phyloP scores from a whole-genome alignment of 2,797 vertebrate species.

The Hybognathus amarus region DNA sequence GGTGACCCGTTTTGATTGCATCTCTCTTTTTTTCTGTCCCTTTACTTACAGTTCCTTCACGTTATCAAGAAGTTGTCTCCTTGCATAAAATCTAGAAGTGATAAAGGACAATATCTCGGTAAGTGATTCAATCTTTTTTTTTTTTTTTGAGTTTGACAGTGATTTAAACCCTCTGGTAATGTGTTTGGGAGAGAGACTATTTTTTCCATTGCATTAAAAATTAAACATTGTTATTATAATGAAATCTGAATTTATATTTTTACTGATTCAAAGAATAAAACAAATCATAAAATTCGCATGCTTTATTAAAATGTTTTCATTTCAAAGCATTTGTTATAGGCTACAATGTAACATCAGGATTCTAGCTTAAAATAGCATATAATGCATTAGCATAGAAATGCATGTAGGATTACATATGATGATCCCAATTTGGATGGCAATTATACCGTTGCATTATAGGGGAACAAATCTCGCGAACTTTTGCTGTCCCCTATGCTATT shows the following conservation, averaged over 20 bases:
- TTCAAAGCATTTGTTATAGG: background rate
- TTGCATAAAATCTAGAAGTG: conserved; percentile 68
- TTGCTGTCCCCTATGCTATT: conserved; percentile 18
- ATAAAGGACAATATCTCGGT: conserved; percentile 76
- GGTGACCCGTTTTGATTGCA: conserved; percentile 65
- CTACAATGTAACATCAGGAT: background rate
- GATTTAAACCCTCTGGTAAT: conserved; percentile 47
- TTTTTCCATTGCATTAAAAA: conserved; percentile 2
- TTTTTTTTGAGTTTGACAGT: conserved; percentile 37
- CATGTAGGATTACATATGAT: conserved; percentile 1
- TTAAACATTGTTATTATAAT: conserved; percentile 36
- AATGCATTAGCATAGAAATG: background rate
- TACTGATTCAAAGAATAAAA: conserved; percentile 1
- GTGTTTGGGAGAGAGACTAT: conserved; percentile 30
- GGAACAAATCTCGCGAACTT: conserved; percentile 14
- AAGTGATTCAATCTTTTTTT: conserved; percentile 68
- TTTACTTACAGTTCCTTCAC: conserved; percentile 70
- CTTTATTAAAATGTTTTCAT: conserved; percentile 28
- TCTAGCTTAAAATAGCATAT: background rate
- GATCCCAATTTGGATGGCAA: background rate
- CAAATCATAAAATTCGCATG: conserved; percentile 2
- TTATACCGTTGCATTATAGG: background rate
- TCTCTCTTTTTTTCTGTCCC: conserved; percentile 62
- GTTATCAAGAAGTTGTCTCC: conserved; percentile 69
- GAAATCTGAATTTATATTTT: conserved; percentile 36